Base-by-base conservation (phyloP, 2,113 vertebrate species). In the Ceuthmochares aereus region DNA sequence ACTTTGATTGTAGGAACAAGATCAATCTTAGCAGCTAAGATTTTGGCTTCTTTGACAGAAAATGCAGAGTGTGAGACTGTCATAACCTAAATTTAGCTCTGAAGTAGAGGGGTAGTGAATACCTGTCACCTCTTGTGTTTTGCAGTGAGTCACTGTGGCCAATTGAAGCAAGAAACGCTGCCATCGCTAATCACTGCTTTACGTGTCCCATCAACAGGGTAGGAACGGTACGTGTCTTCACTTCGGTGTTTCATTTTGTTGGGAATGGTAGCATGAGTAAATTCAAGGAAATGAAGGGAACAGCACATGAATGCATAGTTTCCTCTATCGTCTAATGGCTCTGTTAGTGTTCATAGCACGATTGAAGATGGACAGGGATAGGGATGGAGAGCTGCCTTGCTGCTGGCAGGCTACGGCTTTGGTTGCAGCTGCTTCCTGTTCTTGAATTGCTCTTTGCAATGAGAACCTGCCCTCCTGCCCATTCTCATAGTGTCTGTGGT, bases 171-270 rank as follows among this genome's bases (percentile, higher is more conserved):
- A 98, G 99, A 80, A 99, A 99, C 6, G 99, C 99, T 34, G 99
- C 99, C 34, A 99, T 99, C 40, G 99, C 99, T 45, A 99, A 99
- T 58, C 99, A 99, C 96, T 99, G 99, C 89, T 99, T 99, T 79
- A 99, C 99, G 0, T 99, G 99, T 36, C 98, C 99, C 78, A 99
- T 99, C 98, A 99, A 99, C 96, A 98, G 99, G 2, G 99, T 99
- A 1, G 99, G 99, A 68, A 98, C 98, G 77, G 99, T 99, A 82
- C 56, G 99, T 97, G 58, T n/a, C 40, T 32, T 68, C 49, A 8
- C 34, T 6, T 11, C 36, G 1, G 8, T 14, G 10, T 7, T 56
- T 47, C 18, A 4, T 40, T 34, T 62, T 40, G 2, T 43, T 16
- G 43, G 19, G 30, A n/a, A 12, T 27, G 34, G 20, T 20, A 43